A percentile compares a stretch with the other conserved stretches of the same genome.
Conservation (phyloP, 2,113 vertebrate species). For the Macquaria australasica region DNA sequence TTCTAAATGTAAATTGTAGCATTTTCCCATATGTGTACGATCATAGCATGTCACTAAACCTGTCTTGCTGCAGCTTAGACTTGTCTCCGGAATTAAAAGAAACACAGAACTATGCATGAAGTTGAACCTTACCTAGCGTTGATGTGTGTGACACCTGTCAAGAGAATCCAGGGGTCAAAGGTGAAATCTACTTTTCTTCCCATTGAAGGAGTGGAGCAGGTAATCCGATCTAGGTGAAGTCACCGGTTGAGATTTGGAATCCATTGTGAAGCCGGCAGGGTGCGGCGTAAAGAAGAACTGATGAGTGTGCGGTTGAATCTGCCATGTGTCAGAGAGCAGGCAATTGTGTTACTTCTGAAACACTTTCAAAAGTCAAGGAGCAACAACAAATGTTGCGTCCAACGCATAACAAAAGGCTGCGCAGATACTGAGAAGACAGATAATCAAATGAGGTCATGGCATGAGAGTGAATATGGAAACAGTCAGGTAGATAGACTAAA, state of each 20-base stretch:
- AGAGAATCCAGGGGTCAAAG: slow-evolving; percentile 64
- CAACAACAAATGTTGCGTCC: slow-evolving; percentile 39
- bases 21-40: background rate
- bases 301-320: slow-evolving; percentile 55
- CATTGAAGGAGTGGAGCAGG: slow-evolving; percentile 46
- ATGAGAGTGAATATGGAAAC: slow-evolving; percentile 37
- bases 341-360: slow-evolving; percentile 55
- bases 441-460: slow-evolving; percentile 57
- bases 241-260: slow-evolving; percentile 66
- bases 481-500: slow-evolving; percentile 35
- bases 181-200: slow-evolving; percentile 67
- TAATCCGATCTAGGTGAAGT: slow-evolving; percentile 80
- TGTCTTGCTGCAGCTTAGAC: background rate
- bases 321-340: slow-evolving; percentile 65
- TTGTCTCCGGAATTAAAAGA: background rate
- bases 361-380: slow-evolving; percentile 49
- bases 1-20: background rate
- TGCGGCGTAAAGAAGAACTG: slow-evolving; percentile 54
- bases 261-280: slow-evolving; percentile 71
- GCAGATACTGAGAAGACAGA: slow-evolving; percentile 10
- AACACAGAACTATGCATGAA: slow-evolving; percentile 25
- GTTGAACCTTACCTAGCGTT: background rate
- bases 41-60: slow-evolving; percentile 11
- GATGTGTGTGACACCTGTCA: slow-evolving; percentile 63
- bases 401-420: slow-evolving; percentile 39